Evolutionary conservation across 2,888 invertebrate species (phyloP).

Genomic region (Napeogenes inachia): DNA sequence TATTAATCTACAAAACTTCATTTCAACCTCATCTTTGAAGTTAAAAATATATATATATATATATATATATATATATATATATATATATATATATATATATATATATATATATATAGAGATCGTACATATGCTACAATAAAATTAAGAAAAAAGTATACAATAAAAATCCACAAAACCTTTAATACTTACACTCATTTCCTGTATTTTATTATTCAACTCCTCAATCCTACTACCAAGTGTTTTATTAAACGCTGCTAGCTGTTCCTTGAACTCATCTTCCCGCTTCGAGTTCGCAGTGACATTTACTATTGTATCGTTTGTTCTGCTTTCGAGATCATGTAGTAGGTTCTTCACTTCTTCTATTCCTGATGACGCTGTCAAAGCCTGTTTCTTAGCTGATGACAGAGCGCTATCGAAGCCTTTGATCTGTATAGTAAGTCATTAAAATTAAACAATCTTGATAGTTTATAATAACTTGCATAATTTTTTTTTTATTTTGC

Average conservation of each 20-base stretch:
- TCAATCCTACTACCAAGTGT: constrained; percentile 55
- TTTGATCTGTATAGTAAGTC: constrained; percentile 59
- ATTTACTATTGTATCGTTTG: constrained; percentile 64
- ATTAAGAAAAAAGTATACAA: too few species aligned
- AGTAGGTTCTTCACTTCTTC: constrained; percentile 58
- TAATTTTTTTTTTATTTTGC: too few species aligned
- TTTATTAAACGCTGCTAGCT: constrained; percentile 48
- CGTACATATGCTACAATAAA: too few species aligned
- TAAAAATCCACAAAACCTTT: neutral
- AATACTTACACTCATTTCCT: constrained; percentile 54
- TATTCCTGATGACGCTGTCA: constrained; percentile 57
- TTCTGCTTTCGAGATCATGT: constrained; percentile 53
- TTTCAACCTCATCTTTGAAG: too few species aligned
- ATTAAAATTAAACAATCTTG: too few species aligned
- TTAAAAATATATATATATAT: too few species aligned
- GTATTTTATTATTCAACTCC: constrained; percentile 53
- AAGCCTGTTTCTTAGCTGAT: constrained; percentile 62
- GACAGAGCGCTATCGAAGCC: constrained; percentile 63
- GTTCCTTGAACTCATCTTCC: constrained; percentile 50
- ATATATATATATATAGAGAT: too few species aligned
- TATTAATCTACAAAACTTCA: too few species aligned
- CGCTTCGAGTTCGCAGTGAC: constrained; percentile 47
- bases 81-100: too few species aligned
- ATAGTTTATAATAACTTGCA: too few species aligned
- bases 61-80: too few species aligned